These are phyloP conservation scores for Hyposmocoma kahamanoa DNA, from an alignment of 1,140 invertebrate species.

Conservation along the genomic window DNA sequence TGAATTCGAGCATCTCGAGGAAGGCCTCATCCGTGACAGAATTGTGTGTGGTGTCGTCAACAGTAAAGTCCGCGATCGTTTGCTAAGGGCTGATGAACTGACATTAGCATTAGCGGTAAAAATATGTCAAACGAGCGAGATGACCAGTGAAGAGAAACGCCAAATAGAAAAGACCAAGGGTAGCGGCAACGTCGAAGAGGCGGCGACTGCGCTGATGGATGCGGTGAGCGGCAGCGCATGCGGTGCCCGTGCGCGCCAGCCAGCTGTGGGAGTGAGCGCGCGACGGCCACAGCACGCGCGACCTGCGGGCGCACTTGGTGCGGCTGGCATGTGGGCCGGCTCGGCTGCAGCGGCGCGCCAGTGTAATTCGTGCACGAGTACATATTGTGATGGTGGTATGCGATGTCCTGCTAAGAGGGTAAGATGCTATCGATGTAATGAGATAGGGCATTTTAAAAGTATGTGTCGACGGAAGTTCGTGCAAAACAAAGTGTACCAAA, in stretches of 20 bases:
- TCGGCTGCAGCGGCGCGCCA: too few species aligned
- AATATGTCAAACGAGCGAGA: constrained; percentile 4
- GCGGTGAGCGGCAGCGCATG: background rate
- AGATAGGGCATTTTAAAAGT: background rate
- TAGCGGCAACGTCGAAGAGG: background rate
- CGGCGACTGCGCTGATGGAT: background rate
- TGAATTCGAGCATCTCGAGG: constrained; percentile 1
- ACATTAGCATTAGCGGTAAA: background rate
- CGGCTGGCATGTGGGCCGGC: too few species aligned
- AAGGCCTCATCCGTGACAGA: constrained; percentile 3
- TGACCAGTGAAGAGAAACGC: background rate
- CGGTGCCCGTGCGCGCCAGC: background rate
- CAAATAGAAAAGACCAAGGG: background rate
- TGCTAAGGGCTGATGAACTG: background rate
- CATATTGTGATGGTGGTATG: background rate
- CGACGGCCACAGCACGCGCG: too few species aligned
- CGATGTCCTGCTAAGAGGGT: background rate
- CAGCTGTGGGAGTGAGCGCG: too few species aligned
- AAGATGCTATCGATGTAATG: background rate
- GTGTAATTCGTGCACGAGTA: background rate
- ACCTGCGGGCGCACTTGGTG: background rate
- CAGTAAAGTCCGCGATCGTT: background rate
- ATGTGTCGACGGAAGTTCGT: background rate
- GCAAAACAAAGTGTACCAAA: background rate
- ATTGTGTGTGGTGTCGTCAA: background rate